Base-by-base conservation (phyloP, 2,113 vertebrate genomes). In the Gasterosteus nipponicus region DNA sequence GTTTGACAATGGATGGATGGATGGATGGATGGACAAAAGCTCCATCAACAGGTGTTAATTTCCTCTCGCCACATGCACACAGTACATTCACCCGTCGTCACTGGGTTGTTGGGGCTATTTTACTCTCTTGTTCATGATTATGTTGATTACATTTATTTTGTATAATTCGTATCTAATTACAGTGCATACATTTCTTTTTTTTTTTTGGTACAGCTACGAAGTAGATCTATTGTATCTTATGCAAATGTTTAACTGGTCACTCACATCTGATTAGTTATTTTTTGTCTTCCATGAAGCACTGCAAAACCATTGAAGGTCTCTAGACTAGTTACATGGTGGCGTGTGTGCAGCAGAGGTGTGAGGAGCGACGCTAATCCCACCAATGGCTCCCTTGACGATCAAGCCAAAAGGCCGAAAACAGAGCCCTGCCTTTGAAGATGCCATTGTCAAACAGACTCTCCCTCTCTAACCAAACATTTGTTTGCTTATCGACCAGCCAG, bases 401-500 rank as follows among this genome's bases (percentile, higher is more conserved):
- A 18, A 83, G n/a, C 1, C 42, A 46, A 39, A 68, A 38, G 15
- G 12, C 5, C 8, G 33, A 73, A 38, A 61, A n/a, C 63, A 78
- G 69, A 75, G 47, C 19, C 19, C 39, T 22, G 62, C 51, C 72
- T 47, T 35, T 29, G 67, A 64, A 78, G 47, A 73, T 0, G n/a
- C n/a, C 31, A 35, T 44, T 0, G 22, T 58, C 56, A 15, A 38
- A 69, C 15, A 44, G 54, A 35, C 62, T 71, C 68, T 61, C 22
- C 31, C 22, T 57, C 22, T 33, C 59, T 26, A 2, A 49, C 54
- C 63, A 42, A 41, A 80, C 44, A 11, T 80, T 61, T 82, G 19
- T 82, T 84, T 82, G 73, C 86, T 68, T 82, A 59, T 70, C 80
- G 53, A 80, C 82, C 68, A 31, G 76, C 77, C 58, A 33, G 81